Conservation (phyloP, 2,888 invertebrate genomes). For the Polietes domitor region DNA sequence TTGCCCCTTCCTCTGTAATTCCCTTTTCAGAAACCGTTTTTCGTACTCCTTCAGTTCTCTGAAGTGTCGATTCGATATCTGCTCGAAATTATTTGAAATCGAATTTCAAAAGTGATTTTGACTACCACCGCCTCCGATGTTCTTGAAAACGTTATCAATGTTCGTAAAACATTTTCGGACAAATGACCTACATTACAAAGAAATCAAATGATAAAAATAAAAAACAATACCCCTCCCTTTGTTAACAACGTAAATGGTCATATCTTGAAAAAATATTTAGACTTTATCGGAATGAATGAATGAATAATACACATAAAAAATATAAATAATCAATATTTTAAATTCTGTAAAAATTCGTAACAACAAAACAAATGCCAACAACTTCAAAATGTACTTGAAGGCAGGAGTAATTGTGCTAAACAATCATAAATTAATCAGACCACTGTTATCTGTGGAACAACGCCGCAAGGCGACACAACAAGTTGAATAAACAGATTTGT, state of each 20-base stretch:
- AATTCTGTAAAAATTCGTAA: not conserved
- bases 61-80: too few species aligned
- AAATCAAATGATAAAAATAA: conserved; percentile 31
- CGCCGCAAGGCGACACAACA: too few species aligned
- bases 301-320: not conserved
- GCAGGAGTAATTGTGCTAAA: conserved; percentile 24
- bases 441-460: not conserved
- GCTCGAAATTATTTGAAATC: too few species aligned
- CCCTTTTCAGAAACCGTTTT: too few species aligned
- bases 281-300: not conserved
- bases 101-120: too few species aligned
- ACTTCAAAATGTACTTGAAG: not conserved
- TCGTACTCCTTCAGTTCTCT: too few species aligned
- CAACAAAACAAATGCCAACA: not conserved
- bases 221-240: not conserved
- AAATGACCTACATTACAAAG: conserved; percentile 43
- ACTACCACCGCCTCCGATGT: not conserved
- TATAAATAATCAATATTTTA: not conserved
- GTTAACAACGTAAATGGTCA: conserved; percentile 31
- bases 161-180: conserved; percentile 21
- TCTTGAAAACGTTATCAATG: not conserved
- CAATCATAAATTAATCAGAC: conserved; percentile 29
- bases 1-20: too few species aligned
- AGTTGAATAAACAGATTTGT: too few species aligned
- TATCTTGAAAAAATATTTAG: not conserved